Base-by-base conservation (phyloP, 2,797 vertebrate species). In the Sternarchorhynchus goeldii region DNA sequence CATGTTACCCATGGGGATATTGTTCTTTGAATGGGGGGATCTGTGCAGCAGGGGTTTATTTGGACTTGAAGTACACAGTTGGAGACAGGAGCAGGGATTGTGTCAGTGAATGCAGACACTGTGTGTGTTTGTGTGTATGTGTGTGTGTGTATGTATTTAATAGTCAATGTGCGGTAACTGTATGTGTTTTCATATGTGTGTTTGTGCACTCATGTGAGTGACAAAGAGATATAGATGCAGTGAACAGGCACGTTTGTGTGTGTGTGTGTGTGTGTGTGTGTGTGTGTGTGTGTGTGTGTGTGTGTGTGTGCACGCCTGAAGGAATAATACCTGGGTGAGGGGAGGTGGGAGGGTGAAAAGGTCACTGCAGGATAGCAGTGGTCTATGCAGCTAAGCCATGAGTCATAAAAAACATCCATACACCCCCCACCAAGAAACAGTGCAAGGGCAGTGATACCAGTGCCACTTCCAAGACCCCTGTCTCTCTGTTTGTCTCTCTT, bases 11-110 rank as follows among this genome's bases (percentile, higher is more conserved):
- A 81, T 66, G 65, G 68, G 63, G 70, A 82, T 56, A 83, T 75
- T 80, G 59, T 77, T 66, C 65, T 45, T 12, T 53, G 39, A 72
- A 20, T 58, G 10, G 29, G 74, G 58, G 50, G 2, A 32, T 29
- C 74, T 41, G 73, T 81, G 76, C 81, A 82, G 79, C 62, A 45
- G 77, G 82, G 57, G 62, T 79, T 77, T 81, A 77, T 86, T 76
- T 74, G 77, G 79, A 64, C 60, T 66, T 69, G 45, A 76, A 78
- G 66, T 69, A 29, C 14, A 57, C 45, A 50, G 45, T 50, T 50
- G 45, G 53, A 77, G 25, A 34, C 68, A 57, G 68, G 12, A 14
- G n/a, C 50, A 70, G 21, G 45, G 36, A 16, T 12, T 50, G 14
- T 36, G 32, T 65, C 16, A 6, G 32, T 79, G 63, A 55, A 34